A percentile compares a stretch with the other conserved stretches of the same genome.
Conservation (phyloP, 2,888 invertebrate species). For the Thera obeliscata region DNA sequence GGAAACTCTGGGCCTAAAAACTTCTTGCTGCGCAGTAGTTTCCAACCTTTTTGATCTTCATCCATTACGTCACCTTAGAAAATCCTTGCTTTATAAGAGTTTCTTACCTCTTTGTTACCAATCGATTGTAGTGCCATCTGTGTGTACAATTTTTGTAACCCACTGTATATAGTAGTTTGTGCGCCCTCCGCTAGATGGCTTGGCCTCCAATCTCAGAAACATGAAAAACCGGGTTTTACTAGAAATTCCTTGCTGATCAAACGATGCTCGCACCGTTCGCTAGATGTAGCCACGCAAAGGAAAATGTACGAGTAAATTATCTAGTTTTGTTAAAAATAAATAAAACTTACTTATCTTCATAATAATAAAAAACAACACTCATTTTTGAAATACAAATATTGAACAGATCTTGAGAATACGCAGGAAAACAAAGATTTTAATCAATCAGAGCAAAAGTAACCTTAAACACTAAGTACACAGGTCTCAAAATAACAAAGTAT, state of each 20-base stretch:
- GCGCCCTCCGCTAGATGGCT: constrained; percentile 2
- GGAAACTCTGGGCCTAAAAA: no score
- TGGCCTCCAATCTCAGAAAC: background rate
- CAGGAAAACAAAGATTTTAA: background rate
- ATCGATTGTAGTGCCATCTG: no score
- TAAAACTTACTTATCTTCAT: no score
- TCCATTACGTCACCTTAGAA: no score
- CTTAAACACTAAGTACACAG: constrained; percentile 56
- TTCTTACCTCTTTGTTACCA: no score
- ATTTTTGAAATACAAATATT: background rate
- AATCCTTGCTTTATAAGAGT: no score
- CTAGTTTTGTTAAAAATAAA: no score
- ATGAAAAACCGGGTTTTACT: background rate
- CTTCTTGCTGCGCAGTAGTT: no score
- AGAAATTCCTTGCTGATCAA: background rate
- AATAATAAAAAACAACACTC: background rate
- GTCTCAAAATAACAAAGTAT: constrained; percentile 72
- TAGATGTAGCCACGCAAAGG: background rate
- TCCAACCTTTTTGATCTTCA: no score
- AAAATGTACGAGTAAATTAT: no score
- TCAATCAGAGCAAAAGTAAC: constrained; percentile 31
- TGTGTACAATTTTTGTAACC: background rate
- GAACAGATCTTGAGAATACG: no score
- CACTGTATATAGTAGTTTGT: background rate
- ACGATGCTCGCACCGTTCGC: background rate